These are phyloP conservation scores for Gila robusta DNA, from an alignment of 2,797 vertebrate species.

Conservation along the genomic window DNA sequence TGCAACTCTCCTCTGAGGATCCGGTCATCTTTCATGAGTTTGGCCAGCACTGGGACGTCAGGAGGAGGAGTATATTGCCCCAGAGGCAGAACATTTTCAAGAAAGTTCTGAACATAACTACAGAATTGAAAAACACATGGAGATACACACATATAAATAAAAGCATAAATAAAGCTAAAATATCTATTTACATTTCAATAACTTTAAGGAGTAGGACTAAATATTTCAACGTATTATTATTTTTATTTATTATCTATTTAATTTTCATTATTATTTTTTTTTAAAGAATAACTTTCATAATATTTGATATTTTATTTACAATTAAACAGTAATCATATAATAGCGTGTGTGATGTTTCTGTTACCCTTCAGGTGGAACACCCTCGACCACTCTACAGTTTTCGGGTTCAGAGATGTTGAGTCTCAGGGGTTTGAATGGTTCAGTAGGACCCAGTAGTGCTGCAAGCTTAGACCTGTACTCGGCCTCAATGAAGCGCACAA, in stretches of 20 bases:
- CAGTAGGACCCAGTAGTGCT: slow-evolving; percentile 76
- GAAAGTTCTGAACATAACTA: slow-evolving; percentile 60
- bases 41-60: slow-evolving; percentile 59
- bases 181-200: not conserved
- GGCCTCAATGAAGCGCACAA: slow-evolving; percentile 83
- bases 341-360: not conserved
- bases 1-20: not conserved
- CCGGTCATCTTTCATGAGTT: slow-evolving; percentile 49
- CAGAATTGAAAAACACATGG: not conserved
- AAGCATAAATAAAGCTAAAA: not conserved
- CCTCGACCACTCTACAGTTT: slow-evolving; percentile 72
- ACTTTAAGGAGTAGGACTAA: not conserved
- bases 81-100: slow-evolving; percentile 37
- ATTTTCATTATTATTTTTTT: not conserved
- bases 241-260: not conserved
- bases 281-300: not conserved
- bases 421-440: slow-evolving; percentile 62
- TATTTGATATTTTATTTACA: not conserved
- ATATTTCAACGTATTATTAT: not conserved
- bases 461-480: slow-evolving; percentile 76
- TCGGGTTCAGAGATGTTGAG: slow-evolving; percentile 52
- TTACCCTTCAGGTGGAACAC: slow-evolving; percentile 68
- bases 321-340: too few species aligned
- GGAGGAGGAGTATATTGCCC: slow-evolving; percentile 24
- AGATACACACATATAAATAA: not conserved